phyloP scores from a whole-genome alignment of 2,888 invertebrate species.

The Onthophagus sagittarius region DNA sequence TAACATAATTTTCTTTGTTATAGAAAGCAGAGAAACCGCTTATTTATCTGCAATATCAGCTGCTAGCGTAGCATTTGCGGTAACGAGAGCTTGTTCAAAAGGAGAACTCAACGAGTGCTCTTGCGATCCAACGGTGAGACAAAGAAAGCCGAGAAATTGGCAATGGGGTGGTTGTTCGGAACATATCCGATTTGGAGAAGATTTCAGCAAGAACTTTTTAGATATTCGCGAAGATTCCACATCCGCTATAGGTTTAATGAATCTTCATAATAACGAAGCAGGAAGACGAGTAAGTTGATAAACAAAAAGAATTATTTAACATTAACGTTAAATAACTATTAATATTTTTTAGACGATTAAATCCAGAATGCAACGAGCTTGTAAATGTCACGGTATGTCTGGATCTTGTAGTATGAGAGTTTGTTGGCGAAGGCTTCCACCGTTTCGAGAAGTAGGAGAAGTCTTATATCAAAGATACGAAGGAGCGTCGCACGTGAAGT shows the following conservation, averaged over 20 bases:
- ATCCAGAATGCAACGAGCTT: conserved; percentile 78
- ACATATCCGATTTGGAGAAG: conserved; percentile 81
- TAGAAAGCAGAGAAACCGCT: conserved; percentile 87
- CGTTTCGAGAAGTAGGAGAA: conserved; percentile 73
- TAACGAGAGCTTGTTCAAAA: conserved; percentile 81
- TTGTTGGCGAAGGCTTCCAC: conserved; percentile 82
- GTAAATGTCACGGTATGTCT: conserved; percentile 93
- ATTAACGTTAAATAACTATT: neutral
- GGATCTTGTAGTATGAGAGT: conserved; percentile 88
- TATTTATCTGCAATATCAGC: conserved; percentile 86
- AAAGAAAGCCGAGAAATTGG: conserved; percentile 69
- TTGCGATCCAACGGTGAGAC: conserved; percentile 76
- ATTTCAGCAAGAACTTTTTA: conserved; percentile 81
- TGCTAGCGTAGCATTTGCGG: conserved; percentile 84
- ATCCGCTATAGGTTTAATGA: conserved; percentile 76
- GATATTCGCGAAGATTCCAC: conserved; percentile 75
- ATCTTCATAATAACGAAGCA: conserved; percentile 89
- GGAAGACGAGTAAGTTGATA: conserved; percentile 69
- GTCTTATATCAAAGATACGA: conserved; percentile 77
- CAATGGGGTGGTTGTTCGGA: conserved; percentile 95
- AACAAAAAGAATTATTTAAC: too few species aligned
- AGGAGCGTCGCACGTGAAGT: conserved; percentile 80
- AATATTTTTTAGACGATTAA: conserved; percentile 50
- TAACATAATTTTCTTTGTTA: conserved; percentile 27
- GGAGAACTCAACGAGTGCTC: conserved; percentile 85